These are phyloP conservation scores for Thysanoteuthis rhombus DNA, from an alignment of 2,888 invertebrate species.

Conservation along the genomic window DNA sequence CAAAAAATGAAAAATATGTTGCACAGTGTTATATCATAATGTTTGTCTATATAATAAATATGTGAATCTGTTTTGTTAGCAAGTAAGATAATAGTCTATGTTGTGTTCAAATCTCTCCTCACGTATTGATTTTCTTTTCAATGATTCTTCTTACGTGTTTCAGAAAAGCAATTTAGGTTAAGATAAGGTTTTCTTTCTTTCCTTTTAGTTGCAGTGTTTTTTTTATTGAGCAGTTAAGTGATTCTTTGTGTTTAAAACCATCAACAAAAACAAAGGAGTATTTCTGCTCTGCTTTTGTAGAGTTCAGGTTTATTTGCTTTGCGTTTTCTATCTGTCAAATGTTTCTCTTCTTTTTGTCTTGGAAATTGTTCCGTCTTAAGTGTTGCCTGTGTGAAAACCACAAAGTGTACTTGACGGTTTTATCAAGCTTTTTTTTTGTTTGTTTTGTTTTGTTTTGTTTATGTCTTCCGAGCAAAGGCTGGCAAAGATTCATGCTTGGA, in stretches of 20 bases:
- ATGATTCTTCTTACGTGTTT: neutral
- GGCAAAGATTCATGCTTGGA: neutral
- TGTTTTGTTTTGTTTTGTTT: neutral
- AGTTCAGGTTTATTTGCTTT: neutral
- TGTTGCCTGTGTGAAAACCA: conserved; percentile 12
- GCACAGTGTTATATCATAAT: too few species aligned
- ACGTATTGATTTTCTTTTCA: neutral
- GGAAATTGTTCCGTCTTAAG: neutral
- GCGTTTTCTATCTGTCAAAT: conserved; percentile 12
- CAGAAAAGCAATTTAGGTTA: neutral
- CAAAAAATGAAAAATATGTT: too few species aligned
- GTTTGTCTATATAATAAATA: neutral
- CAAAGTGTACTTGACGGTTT: neutral
- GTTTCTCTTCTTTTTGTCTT: neutral
- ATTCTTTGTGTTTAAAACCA: neutral
- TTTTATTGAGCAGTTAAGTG: neutral
- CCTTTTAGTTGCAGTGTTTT: neutral
- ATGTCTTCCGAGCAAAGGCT: neutral
- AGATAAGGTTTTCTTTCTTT: neutral
- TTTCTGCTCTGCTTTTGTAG: neutral
- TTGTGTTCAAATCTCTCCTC: neutral
- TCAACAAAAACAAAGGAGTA: neutral
- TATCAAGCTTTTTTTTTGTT: neutral
- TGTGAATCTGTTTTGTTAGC: neutral
- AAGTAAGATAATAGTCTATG: neutral